A percentile compares a stretch with the other conserved stretches of the same genome.
These are phyloP conservation scores for Hanleya hanleyi DNA, from an alignment of 2,888 invertebrate genomes.

Conservation along the genomic window DNA sequence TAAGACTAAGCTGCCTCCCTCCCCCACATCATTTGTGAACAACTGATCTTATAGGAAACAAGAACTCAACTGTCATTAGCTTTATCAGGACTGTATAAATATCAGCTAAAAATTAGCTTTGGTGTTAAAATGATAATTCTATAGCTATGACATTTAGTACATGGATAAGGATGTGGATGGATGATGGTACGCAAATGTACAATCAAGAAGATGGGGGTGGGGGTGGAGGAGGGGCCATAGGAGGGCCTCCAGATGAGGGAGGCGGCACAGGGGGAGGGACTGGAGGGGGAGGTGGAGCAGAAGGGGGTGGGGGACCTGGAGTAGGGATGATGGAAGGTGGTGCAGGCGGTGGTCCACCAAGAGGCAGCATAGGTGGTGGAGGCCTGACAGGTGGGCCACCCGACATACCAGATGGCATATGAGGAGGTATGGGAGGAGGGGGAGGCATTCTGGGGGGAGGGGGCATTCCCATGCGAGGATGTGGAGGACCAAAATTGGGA, in stretches of 20 bases:
- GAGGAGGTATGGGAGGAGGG: neutral
- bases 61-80: no score
- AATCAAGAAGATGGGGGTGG: slow-evolving; percentile 2
- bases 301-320: neutral
- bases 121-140: no score
- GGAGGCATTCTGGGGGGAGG: slow-evolving; percentile 1
- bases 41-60: no score
- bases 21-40: no score
- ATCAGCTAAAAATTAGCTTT: no score
- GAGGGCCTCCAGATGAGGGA: neutral
- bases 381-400: neutral
- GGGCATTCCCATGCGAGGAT: neutral
- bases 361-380: slow-evolving; percentile 2
- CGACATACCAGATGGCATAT: neutral
- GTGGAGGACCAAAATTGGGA: neutral
- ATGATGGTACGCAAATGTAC: no score
- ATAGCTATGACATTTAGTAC: no score
- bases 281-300: neutral
- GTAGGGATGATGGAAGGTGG: neutral
- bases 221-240: neutral
- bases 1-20: no score
- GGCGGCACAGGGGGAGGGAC: neutral
- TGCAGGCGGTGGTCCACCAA: neutral
- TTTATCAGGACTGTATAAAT: no score
- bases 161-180: no score